Percentiles rank a stretch among this genome's conserved stretches.
phyloP scores from a whole-genome alignment of 2,888 invertebrate species.

The Leptinotarsa rubiginosa region DNA sequence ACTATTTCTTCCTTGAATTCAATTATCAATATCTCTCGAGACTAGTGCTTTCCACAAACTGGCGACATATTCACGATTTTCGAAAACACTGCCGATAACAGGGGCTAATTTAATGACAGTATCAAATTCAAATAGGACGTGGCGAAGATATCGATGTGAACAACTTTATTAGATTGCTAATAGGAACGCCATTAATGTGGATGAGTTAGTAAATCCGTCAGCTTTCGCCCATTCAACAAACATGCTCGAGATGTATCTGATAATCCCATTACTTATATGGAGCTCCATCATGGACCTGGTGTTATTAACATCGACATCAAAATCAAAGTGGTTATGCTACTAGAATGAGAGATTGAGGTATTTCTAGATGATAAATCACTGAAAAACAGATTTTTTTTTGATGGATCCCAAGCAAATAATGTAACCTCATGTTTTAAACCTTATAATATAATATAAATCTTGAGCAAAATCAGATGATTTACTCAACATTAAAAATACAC shows the following conservation, averaged over 20 bases:
- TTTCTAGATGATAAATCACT: not conserved
- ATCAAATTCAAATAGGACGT: not conserved
- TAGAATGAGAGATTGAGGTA: slow-evolving; percentile 2
- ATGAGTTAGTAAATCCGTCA: slow-evolving; percentile 18
- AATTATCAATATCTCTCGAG: not conserved
- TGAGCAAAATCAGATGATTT: no score
- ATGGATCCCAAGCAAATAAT: not conserved
- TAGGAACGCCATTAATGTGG: slow-evolving; percentile 11
- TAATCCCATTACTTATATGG: slow-evolving; percentile 14
- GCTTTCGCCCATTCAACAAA: slow-evolving; percentile 4
- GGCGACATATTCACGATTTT: not conserved
- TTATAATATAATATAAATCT: no score
- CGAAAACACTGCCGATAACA: slow-evolving; percentile 5
- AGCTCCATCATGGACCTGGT: not conserved
- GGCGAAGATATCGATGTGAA: not conserved
- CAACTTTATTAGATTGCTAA: slow-evolving; percentile 7
- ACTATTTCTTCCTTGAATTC: not conserved
- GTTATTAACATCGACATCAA: not conserved
- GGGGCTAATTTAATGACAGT: slow-evolving; percentile 8
- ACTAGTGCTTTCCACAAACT: not conserved
- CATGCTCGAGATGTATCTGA: not conserved
- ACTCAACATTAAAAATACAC: no score
- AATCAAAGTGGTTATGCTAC: not conserved
- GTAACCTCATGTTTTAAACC: no score
- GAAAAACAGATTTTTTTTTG: not conserved